Evolutionary conservation across 2,797 vertebrate genomes (phyloP).

Genomic region (Phyllotis vaccarum): DNA sequence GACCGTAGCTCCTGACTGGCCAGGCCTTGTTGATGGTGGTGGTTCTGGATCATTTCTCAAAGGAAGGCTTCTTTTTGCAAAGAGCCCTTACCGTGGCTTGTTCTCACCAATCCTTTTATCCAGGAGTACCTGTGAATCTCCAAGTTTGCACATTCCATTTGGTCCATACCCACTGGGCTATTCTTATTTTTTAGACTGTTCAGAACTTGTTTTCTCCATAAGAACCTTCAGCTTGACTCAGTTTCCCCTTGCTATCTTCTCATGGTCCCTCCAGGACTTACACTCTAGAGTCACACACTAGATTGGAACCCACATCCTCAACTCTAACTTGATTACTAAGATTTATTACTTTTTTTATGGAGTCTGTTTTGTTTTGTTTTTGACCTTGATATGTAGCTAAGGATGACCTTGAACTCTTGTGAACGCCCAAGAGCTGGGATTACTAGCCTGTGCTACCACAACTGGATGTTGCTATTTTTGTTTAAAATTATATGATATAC

Average conservation of each 20-base stretch:
- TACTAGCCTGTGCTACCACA: not conserved
- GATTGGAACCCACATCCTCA: not conserved
- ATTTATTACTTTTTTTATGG: not conserved
- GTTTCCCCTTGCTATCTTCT: not conserved
- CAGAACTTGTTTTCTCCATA: not conserved
- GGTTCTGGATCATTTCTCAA: not conserved
- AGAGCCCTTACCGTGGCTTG: not conserved
- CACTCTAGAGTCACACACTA: not conserved
- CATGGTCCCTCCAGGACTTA: not conserved
- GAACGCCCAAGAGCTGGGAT: not conserved
- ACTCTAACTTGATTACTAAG: not conserved
- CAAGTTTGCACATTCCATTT: not conserved
- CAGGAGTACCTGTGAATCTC: not conserved
- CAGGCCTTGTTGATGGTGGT: not conserved
- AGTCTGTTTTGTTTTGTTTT: not conserved
- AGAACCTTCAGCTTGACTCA: not conserved
- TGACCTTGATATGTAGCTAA: not conserved
- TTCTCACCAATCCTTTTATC: not conserved
- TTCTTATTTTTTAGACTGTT: not conserved
- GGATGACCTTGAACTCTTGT: not conserved
- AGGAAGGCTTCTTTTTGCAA: not conserved
- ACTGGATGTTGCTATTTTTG: not conserved
- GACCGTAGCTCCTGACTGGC: not conserved
- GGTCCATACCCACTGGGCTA: not conserved
- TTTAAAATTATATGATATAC: not conserved